Base-by-base conservation (phyloP, 2,888 invertebrate species). In the Campoplex capitator region DNA sequence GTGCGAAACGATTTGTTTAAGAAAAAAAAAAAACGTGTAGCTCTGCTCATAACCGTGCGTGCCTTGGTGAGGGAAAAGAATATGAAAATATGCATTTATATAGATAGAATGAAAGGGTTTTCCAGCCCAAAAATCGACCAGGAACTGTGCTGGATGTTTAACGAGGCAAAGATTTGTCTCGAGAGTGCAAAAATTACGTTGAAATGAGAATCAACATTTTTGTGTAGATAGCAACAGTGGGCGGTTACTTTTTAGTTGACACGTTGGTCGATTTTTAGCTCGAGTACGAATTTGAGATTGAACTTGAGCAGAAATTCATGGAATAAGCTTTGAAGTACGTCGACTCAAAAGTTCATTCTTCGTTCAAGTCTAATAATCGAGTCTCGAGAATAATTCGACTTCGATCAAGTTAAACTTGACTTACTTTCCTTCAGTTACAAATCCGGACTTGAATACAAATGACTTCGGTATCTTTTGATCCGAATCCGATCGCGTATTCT, bases 81-180 rank as follows among this genome's bases (percentile, higher is more conserved):
- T 70, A 48, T 18, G 32, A 42, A 56, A 67, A 76, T 23, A 58
- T 81, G 81, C 81, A 86, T 86, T 81, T 86, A 58, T 86, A 58
- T 56, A 51, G 62, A 65, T 13, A 35, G 56, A 83, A 58, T 67
- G 28, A 56, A 80, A 45, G 58, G 56, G 13, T 35, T 76, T 80
- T 18, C 23, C 18, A 48, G 28, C 67, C 35, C n/a, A 67, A 68
- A 51, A 13, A n/a, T 32, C 23, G 42, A n/a, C 13, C 42, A 58
- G 18, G 0, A n/a, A 38, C 38, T n/a, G 68, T 23, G 23, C 23
- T n/a, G 23, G 45, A 58, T 68, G 16, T 70, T 38, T 2, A n/a
- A 70, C 23, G 11, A 45, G 45, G 18, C 13, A 9, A 7, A 42
- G 4, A n/a, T 51, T 51, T 51, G 6, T 51, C 18, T 18, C 18